A percentile compares a stretch with the other conserved stretches of the same genome.
Evolutionary conservation across 2,113 vertebrate species (phyloP).

Genomic region (Gymnogyps californianus): DNA sequence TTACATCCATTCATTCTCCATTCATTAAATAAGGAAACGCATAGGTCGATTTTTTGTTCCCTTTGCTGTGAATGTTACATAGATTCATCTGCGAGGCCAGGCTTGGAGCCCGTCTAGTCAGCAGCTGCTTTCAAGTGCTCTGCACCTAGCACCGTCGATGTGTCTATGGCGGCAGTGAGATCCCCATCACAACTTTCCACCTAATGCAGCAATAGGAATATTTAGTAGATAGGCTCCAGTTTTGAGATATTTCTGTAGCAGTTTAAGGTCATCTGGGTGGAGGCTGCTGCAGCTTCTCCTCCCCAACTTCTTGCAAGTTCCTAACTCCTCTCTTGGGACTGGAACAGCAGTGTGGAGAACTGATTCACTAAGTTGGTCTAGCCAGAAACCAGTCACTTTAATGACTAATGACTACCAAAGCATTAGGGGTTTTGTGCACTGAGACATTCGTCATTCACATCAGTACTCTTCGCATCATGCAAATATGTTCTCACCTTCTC

Average conservation of each 20-base stretch:
- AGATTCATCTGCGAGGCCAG: not conserved
- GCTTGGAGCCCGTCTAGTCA: not conserved
- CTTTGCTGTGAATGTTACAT: not conserved
- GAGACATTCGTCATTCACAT: not conserved
- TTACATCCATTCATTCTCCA: not conserved
- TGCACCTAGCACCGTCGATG: accelerated
- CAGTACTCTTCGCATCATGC: not conserved
- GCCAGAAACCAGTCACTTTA: not conserved
- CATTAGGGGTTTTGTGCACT: not conserved
- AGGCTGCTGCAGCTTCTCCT: not conserved
- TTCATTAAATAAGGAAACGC: not conserved
- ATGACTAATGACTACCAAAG: not conserved
- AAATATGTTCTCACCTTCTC: not conserved
- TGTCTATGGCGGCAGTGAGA: not conserved
- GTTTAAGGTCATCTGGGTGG: not conserved
- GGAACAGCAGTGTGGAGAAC: not conserved
- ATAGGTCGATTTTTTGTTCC: not conserved
- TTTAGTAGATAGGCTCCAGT: not conserved
- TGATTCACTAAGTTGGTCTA: not conserved
- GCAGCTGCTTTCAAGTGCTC: not conserved
- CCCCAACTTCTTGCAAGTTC: not conserved
- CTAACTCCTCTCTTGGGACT: not conserved
- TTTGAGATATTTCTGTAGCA: not conserved
- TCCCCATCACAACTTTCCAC: not conserved
- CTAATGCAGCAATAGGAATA: not conserved